Evolutionary conservation across 2,113 vertebrate genomes (phyloP), one percentile per base, ranked within the genome.

Genomic region (Mastomys natalensis): DNA sequence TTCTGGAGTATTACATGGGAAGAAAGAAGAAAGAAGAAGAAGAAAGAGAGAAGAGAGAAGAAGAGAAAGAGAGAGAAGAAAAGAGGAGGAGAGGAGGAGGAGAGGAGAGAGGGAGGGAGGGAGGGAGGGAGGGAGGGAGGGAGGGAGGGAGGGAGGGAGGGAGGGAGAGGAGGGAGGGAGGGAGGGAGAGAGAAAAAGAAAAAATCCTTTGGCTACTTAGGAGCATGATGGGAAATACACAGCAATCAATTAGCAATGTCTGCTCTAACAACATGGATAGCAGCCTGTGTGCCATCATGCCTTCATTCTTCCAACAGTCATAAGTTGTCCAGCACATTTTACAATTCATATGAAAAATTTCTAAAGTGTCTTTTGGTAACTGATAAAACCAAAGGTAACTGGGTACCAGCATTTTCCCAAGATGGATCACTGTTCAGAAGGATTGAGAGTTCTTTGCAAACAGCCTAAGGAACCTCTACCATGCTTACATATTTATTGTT

Each of bases 371-470:
- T 2, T 73, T 43, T 24, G 43, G 87, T 93, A 97, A 93, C 26
- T 77, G 12, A 95, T 53, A 78, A 64, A 66, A 89, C 84, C 87
- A 92, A 76, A 87, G 87, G 80, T 29, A 87, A 43, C 26, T 68
- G 66, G 10, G 40, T 34, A 31, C 13, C 24, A 80, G 66, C 53
- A 86, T 86, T 62, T 76, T 87, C 72, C 92, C 51, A 94, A 13
- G 72, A 13, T 53, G 34, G 22, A 10, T 11, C 43, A 84, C 34
- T 82, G 22, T 17, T 66, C 86, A 89, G 45, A 87, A 43, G 53
- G 31, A 96, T 8, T 10, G 40, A 77, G 9, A 48, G 3, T 48
- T 86, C 70, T 82, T 82, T 72, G 43, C 66, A 90, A 81, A 55
- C 16, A 73, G 21, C 81, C 12, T 62, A 60, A 87, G 45, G 95